Conservation (phyloP, 2,113 vertebrate genomes). For the Alexandromys fortis region DNA sequence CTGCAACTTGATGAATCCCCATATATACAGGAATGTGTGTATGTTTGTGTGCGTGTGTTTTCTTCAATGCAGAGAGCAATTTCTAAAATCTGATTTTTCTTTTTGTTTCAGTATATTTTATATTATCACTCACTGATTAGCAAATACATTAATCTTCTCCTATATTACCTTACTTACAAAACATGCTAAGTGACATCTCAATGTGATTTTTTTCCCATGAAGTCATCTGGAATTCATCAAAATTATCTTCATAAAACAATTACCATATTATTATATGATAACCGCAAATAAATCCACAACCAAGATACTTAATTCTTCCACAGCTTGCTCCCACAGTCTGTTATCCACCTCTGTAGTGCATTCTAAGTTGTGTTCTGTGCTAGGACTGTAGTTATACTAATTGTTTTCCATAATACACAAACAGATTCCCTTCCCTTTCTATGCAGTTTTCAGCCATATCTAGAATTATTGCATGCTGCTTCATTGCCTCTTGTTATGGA, state of each 20-base stretch:
- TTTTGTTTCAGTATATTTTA: conserved; percentile 9
- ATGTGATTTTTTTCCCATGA: not conserved
- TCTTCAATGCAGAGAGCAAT: not conserved
- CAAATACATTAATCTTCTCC: not conserved
- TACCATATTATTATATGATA: not conserved
- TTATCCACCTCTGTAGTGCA: not conserved
- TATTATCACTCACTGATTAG: not conserved
- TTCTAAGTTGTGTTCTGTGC: not conserved
- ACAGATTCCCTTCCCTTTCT: not conserved
- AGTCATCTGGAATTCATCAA: not conserved
- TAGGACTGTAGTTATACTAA: not conserved
- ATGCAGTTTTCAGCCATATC: not conserved
- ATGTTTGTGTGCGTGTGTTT: not conserved
- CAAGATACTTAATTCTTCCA: not conserved
- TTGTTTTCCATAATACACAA: not conserved
- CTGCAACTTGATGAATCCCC: not conserved
- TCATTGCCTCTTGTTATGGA: not conserved
- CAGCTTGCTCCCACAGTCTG: not conserved
- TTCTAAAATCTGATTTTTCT: conserved; percentile 5
- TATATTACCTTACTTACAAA: not conserved
- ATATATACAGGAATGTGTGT: too few relatives aligned
- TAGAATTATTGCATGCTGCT: not conserved
- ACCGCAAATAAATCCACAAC: not conserved
- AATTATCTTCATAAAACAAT: not conserved
- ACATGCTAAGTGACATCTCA: not conserved